Evolutionary conservation across 2,888 invertebrate species (phyloP).

Genomic region (Andrena haemorrhoa): DNA sequence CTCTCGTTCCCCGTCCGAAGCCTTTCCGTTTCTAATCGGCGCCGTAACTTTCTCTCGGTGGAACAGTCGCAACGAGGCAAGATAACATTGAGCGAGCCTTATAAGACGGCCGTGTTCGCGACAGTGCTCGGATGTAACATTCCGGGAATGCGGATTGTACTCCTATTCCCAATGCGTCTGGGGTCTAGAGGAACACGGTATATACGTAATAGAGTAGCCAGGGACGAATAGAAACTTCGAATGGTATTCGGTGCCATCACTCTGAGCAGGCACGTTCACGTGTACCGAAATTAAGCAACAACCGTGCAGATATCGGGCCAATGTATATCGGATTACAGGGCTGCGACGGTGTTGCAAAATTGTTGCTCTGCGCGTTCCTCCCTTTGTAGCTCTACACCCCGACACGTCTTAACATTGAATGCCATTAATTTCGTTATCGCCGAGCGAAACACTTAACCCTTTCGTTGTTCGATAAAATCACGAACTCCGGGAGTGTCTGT

Average conservation of each 20-base stretch:
- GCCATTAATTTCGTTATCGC: neutral
- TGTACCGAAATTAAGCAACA: conserved; percentile 58
- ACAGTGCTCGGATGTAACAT: conserved; percentile 52
- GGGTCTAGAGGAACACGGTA: conserved; percentile 45
- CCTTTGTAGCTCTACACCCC: neutral
- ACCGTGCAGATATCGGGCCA: conserved; percentile 43
- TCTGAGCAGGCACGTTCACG: conserved; percentile 50
- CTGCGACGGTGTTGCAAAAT: conserved; percentile 27
- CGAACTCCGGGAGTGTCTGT: too few species aligned
- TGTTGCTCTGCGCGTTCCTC: neutral
- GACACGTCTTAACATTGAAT: neutral
- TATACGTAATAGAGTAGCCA: conserved; percentile 65
- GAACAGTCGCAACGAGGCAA: conserved; percentile 33
- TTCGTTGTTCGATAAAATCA: too few species aligned
- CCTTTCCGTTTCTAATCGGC: conserved; percentile 14
- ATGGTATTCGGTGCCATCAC: conserved; percentile 62
- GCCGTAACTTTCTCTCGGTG: neutral
- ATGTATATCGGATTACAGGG: conserved; percentile 49
- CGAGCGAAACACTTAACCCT: neutral
- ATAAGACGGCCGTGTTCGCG: conserved; percentile 28
- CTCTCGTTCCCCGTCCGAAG: neutral
- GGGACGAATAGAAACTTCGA: conserved; percentile 56
- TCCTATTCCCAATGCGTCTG: conserved; percentile 64
- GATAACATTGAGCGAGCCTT: conserved; percentile 54
- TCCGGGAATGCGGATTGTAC: conserved; percentile 49